phyloP scores from a whole-genome alignment of 1,140 invertebrate species.

The Portunus trituberculatus region DNA sequence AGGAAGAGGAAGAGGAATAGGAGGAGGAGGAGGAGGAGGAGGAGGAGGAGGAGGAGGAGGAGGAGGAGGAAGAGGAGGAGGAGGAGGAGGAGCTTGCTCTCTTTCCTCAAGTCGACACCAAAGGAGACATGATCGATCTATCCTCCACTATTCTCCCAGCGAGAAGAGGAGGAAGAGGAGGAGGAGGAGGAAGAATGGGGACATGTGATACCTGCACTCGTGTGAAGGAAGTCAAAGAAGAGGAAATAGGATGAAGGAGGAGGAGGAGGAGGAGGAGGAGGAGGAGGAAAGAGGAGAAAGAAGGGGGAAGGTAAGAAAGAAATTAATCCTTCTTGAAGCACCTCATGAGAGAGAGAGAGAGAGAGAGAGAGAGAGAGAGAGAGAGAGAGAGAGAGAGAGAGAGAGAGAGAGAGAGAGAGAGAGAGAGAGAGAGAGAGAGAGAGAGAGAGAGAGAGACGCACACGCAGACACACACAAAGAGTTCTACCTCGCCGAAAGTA shows the following conservation, averaged over 20 bases:
- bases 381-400: conserved; percentile 17
- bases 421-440: conserved; percentile 8
- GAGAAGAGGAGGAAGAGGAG: too few relatives aligned
- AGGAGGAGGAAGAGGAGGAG: too few relatives aligned
- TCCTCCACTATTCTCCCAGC: too few relatives aligned
- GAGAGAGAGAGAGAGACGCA: not conserved
- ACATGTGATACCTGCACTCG: too few relatives aligned
- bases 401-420: not conserved
- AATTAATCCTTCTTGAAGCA: too few relatives aligned
- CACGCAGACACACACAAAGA: not conserved
- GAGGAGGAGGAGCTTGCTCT: too few relatives aligned
- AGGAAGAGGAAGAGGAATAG: not conserved
- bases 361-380: not conserved
- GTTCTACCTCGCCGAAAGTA: too few relatives aligned
- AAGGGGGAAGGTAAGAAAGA: too few relatives aligned
- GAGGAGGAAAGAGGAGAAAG: not conserved
- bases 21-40: too few relatives aligned
- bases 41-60: not conserved
- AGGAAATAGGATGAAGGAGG: not conserved
- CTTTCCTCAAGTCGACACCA: too few relatives aligned
- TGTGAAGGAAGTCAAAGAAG: conserved; percentile 4
- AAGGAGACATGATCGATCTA: too few relatives aligned
- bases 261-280: conserved; percentile 29
- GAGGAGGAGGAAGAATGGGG: too few relatives aligned
- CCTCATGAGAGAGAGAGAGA: not conserved